phyloP scores from a whole-genome alignment of 2,888 invertebrate species.

The Drosophila limbata region DNA sequence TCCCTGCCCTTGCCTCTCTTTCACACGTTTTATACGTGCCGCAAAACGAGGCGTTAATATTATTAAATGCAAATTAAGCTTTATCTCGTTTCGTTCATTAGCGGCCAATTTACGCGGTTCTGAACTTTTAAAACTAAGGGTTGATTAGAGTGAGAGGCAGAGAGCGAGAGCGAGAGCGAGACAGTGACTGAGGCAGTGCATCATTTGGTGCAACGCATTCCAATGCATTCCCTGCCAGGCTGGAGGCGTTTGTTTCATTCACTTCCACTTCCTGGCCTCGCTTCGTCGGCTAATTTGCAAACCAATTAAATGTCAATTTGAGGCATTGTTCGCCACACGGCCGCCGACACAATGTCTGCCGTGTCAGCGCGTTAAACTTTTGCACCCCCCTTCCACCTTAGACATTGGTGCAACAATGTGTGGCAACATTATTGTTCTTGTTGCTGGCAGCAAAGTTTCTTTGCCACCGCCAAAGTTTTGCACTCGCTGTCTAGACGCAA shows the following conservation, averaged over 20 bases:
- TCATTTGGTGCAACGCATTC: slow-evolving; percentile 29
- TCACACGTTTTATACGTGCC: slow-evolving; percentile 41
- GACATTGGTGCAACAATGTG: slow-evolving; percentile 32
- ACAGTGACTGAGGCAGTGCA: slow-evolving; percentile 14
- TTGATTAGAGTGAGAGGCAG: slow-evolving; percentile 16
- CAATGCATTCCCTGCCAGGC: background rate
- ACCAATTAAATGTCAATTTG: slow-evolving; percentile 84
- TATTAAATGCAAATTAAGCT: slow-evolving; percentile 82
- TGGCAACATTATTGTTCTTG: slow-evolving; percentile 19
- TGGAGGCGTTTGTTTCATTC: slow-evolving; percentile 20
- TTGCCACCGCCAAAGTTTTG: slow-evolving; percentile 68
- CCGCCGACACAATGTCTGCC: slow-evolving; percentile 61
- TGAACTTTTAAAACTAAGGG: slow-evolving; percentile 3
- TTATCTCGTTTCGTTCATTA: slow-evolving; percentile 79
- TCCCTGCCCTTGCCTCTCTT: background rate
- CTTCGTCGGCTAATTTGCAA: slow-evolving; percentile 77
- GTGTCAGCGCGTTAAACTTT: slow-evolving; percentile 61
- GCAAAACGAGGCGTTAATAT: slow-evolving; percentile 71
- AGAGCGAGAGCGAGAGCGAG: background rate
- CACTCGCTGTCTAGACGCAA: slow-evolving; percentile 67
- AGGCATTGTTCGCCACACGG: slow-evolving; percentile 70
- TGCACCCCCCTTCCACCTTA: slow-evolving; percentile 2
- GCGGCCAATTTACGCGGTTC: slow-evolving; percentile 61
- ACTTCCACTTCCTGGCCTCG: slow-evolving; percentile 49
- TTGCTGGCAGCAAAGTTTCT: slow-evolving; percentile 47